Evolutionary conservation across 2,888 invertebrate species (phyloP).

Genomic region (Ecdyonurus torrentis): DNA sequence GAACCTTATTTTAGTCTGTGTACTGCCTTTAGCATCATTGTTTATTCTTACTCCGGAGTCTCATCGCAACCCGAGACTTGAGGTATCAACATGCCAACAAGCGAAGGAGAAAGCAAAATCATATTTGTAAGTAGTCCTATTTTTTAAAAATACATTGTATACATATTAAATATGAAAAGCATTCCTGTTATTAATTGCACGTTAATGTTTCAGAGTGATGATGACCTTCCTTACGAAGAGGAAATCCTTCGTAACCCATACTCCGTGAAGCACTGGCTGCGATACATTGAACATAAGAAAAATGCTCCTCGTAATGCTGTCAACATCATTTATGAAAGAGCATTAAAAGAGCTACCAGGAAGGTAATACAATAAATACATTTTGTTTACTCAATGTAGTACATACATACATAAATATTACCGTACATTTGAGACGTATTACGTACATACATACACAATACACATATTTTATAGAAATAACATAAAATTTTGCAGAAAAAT

Average conservation of each 20-base stretch:
- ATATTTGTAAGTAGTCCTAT: neutral
- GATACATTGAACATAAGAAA: conserved; percentile 94
- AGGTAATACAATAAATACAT: conserved; percentile 35
- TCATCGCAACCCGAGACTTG: too few species aligned
- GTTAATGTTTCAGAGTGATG: conserved; percentile 49
- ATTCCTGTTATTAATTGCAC: neutral
- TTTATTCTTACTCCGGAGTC: too few species aligned
- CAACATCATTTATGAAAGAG: conserved; percentile 89
- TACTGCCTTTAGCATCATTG: too few species aligned
- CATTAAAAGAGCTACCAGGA: conserved; percentile 90
- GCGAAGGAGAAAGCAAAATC: neutral
- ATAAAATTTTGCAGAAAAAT: conserved; percentile 4
- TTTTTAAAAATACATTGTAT: neutral
- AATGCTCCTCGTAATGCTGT: conserved; percentile 62
- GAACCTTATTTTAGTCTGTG: too few species aligned
- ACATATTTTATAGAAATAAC: neutral
- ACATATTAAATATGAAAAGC: neutral
- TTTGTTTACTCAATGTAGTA: neutral
- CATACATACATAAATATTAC: neutral
- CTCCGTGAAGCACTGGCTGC: conserved; percentile 95
- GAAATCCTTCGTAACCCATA: conserved; percentile 95
- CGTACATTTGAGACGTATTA: neutral
- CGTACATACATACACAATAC: too few species aligned
- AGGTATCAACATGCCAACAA: neutral
- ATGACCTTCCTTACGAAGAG: conserved; percentile 96